Base-by-base conservation (phyloP, 2,888 invertebrate species). In the Ectemnius lituratus region DNA sequence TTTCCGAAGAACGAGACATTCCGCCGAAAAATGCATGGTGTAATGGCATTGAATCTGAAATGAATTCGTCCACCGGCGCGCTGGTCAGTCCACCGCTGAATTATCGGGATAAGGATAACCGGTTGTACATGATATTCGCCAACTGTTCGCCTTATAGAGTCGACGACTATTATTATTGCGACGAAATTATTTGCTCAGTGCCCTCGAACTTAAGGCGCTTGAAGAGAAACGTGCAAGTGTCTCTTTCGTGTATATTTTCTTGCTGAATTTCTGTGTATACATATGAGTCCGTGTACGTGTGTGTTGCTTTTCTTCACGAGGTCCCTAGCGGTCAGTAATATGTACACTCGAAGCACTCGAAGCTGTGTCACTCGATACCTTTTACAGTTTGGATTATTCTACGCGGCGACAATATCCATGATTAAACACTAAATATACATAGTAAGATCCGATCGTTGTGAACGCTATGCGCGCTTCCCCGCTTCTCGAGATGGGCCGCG, bases 361-460 rank as follows among this genome's bases (percentile, higher is more conserved):
- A 85, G 85, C 85, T 82, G 85, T 37, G 37, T 84, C 85, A 82
- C 71, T 81, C 81, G 82, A 37, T 82, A 82, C 61, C 70, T 77
- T 76, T 82, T 78, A 83, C 75, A 37, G 37, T 76, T 79, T 72
- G 14, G 16, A 80, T 79, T 77, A 77, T 75, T 74, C 82, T 84
- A 82, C 78, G 79, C 79, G 78, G 84, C 82, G 79, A 79, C 80
- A 73, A 83, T 85, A 83, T 76, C 82, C 82, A 82, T 80, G 73
- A 80, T 83, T 83, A 83, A 75, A 83, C 81, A 72, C 77, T 85
- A 83, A 80, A 79, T 84, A 81, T 80, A 84, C 78, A 84, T 82
- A 83, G 78, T 80, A 80, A 80, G 74, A 81, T 85, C 80, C 82
- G 83, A 84, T 88, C 87, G 88, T 88, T 88, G 88, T 88, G 87